Evolutionary conservation across 37 sponge, comb jelly and placozoan species (phyloP), one percentile per base, ranked within the genome.

Genomic region (Mnemiopsis leidyi): DNA sequence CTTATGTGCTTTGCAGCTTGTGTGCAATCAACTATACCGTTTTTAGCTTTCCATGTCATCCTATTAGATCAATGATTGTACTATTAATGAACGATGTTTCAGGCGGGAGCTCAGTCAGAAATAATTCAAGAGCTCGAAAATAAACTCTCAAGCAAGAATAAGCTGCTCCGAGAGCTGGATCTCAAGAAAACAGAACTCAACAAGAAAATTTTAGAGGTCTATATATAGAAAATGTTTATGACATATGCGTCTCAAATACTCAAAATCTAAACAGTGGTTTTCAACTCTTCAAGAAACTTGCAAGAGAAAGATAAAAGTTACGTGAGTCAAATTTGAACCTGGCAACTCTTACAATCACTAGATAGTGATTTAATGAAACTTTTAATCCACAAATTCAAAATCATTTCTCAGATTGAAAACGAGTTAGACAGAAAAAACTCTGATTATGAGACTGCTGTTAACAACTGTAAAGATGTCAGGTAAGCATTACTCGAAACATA

Each of bases 371-470:
- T 18, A 61, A 61, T 61, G 68, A 61, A 61, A 61, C 18, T 61
- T 61, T 21, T 61, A 61, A 61, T 61, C 68, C 68, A 18, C 68
- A 61, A 9, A 61, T 18, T 61, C 18, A 61, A 21, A 61, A 61
- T 61, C 21, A 28, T 25, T 25, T 20, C 21, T 69, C 73, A 69
- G 73, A 36, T 35, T 1, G 36, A 79, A 29, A 79, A 33, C 32
- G 82, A 79, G 36, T 21, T 79, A 32, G 82, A 32, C 3, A 16
- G 82, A 35, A 79, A 36, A 36, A 79, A 23, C 7, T 79, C 82
- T 2, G 82, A 79, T 79, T 79, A 79, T 32, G 82, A 79, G 21
- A 79, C 82, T 32, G 33, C 82, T 32, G 23, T 79, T 1, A 29
- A 23, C 36, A 79, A 35, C 36, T 36, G 37, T 21, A 79, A 79